Base-by-base conservation (phyloP, 64 coral and sea anemone species). In the Stylophora pistillata region DNA sequence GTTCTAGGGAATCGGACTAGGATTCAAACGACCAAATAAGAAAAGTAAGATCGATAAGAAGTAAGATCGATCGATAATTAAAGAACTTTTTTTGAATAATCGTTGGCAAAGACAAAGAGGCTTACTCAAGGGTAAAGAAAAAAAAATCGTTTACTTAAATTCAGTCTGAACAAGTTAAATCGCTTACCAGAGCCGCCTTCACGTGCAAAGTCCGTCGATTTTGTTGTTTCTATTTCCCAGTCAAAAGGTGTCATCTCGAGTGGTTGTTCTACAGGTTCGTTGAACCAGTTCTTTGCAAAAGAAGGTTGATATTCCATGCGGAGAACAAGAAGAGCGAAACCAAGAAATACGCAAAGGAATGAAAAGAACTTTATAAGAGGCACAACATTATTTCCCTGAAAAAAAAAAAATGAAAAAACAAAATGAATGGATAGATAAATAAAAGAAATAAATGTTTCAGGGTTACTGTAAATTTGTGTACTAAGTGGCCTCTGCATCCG, bases 311-410 rank as follows among this genome's bases (percentile, higher is more conserved):
- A 71, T 84, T 70, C 80, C 80, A 84, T 69, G 33, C 62, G 80
- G 0, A 84, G 33, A 27, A 62, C 80, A 15, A 84, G 69, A 21
- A 84, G 80, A 20, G 61, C 60, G 53, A 84, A 53, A 6, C 80
- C 80, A 70, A 84, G 80, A 68, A 84, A 20, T 27, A 84, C 32
- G 31, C 62, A 84, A 16, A 70, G 20, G 10, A 84, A 70, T 21
- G 80, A 84, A 70, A 84, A 21, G 16, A 84, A 63, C 23, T 84
- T 84, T 18, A 84, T 84, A 12, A 84, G 80, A 54, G 80, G 80
- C n/a, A 84, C 80, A 70, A 84, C 62, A 33, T 21, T 52, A 41
- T 47, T 84, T 70, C 53, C 80, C 80, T 84, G 58, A 26, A 70
- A 53, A 31, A 84, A 64, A 74, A 74, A 20, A 53, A 53, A 82